These are phyloP conservation scores for Lucilia cuprina DNA, from an alignment of 1,140 invertebrate genomes.

Conservation along the genomic window DNA sequence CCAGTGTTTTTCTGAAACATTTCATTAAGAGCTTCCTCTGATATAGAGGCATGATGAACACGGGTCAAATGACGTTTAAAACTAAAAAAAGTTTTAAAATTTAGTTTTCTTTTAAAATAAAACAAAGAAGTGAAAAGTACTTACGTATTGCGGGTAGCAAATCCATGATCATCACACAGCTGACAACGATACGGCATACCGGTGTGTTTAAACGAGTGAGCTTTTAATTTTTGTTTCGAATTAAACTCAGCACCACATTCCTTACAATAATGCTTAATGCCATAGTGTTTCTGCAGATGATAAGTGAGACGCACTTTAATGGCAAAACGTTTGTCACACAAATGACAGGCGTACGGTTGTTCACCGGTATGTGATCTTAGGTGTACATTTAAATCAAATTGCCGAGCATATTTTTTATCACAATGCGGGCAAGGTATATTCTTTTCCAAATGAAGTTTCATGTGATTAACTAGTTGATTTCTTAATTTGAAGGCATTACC, in stretches of 20 bases:
- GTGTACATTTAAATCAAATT: slow-evolving; percentile 38
- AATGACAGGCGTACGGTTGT: slow-evolving; percentile 38
- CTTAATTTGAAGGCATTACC: slow-evolving; percentile 39
- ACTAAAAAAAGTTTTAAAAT: slow-evolving; percentile 23
- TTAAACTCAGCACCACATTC: slow-evolving; percentile 38
- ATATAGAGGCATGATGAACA: slow-evolving; percentile 36
- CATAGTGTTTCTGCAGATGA: slow-evolving; percentile 41
- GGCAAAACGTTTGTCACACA: slow-evolving; percentile 41
- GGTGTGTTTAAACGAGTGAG: slow-evolving; percentile 38
- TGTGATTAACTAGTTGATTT: slow-evolving; percentile 39
- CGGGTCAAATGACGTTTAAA: slow-evolving; percentile 38
- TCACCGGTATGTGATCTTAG: slow-evolving; percentile 38
- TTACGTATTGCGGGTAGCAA: slow-evolving; percentile 38
- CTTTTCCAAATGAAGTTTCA: slow-evolving; percentile 41
- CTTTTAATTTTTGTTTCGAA: slow-evolving; percentile 40
- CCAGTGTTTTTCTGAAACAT: slow-evolving; percentile 42
- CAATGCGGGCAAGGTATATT: slow-evolving; percentile 41
- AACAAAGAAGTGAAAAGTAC: background rate
- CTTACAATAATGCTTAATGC: slow-evolving; percentile 38
- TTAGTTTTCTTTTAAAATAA: background rate
- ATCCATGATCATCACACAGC: slow-evolving; percentile 40
- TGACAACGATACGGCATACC: slow-evolving; percentile 41
- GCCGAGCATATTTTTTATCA: slow-evolving; percentile 39
- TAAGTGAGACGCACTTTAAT: slow-evolving; percentile 40
- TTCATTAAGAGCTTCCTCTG: slow-evolving; percentile 36